phyloP scores from a whole-genome alignment of 2,888 invertebrate species.

The Podabrus alpinus region DNA sequence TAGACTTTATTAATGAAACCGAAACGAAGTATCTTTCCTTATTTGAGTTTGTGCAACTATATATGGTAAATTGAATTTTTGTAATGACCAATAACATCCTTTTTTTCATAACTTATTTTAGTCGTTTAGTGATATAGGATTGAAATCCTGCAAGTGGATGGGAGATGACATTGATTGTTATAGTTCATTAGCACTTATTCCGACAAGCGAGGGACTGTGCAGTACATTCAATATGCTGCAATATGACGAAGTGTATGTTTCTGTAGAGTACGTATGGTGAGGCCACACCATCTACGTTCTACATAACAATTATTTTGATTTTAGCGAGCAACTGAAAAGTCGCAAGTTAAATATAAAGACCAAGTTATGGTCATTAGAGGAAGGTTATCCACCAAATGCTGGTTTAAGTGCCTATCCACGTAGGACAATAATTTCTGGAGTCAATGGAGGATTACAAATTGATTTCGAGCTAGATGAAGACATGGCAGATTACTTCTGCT shows the following conservation, averaged over 20 bases:
- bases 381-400: background rate
- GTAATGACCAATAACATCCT: background rate
- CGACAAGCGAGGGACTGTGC: background rate
- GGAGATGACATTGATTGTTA: background rate
- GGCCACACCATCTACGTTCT: background rate
- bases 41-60: background rate
- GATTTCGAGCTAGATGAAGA: background rate
- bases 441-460: constrained; percentile 1
- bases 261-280: background rate
- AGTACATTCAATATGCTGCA: constrained; percentile 4
- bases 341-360: background rate
- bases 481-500: constrained; percentile 7
- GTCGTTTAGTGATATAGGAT: background rate
- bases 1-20: background rate
- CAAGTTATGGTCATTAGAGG: constrained; percentile 5
- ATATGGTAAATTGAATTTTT: background rate
- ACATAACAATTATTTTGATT: background rate
- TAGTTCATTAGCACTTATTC: background rate
- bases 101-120: background rate
- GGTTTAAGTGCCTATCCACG: constrained; percentile 2
- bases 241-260: background rate
- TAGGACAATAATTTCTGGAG: constrained; percentile 6
- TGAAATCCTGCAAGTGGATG: constrained; percentile 1
- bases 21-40: background rate
- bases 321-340: background rate